Conservation (phyloP, 2,888 invertebrate species). For the Euplexia lucipara region DNA sequence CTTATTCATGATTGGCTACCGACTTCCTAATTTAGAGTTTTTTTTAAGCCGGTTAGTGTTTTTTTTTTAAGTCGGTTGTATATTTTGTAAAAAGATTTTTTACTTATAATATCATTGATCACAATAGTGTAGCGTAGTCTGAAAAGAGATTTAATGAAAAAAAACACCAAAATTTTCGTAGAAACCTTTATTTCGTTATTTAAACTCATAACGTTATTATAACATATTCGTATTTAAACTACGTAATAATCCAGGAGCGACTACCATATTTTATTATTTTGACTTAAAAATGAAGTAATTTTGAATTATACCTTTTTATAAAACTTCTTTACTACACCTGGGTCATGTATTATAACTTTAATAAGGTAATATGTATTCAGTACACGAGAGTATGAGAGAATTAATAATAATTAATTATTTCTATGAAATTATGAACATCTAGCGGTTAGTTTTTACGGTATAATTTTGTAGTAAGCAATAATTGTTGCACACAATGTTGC, state of each 20-base stretch:
- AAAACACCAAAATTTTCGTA: neutral
- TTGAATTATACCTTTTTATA: slow-evolving; percentile 31
- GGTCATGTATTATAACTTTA: slow-evolving; percentile 37
- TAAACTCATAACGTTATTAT: neutral
- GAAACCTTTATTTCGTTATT: neutral
- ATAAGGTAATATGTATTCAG: slow-evolving; percentile 60
- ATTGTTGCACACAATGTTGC: slow-evolving; percentile 16
- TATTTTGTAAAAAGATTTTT: too few relatives aligned
- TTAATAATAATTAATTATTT: slow-evolving; percentile 60
- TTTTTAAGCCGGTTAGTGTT: too few relatives aligned
- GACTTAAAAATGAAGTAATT: slow-evolving; percentile 50
- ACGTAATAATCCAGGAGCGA: slow-evolving; percentile 19
- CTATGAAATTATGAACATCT: slow-evolving; percentile 51
- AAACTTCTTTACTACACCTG: slow-evolving; percentile 48
- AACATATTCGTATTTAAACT: slow-evolving; percentile 19
- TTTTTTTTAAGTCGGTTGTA: too few relatives aligned
- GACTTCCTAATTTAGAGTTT: too few relatives aligned
- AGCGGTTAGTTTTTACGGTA: slow-evolving; percentile 32
- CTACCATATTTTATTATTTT: slow-evolving; percentile 36
- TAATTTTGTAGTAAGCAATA: slow-evolving; percentile 27
- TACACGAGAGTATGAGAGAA: slow-evolving; percentile 29
- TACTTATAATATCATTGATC: too few relatives aligned
- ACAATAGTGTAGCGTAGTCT: too few relatives aligned
- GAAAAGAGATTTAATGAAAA: too few relatives aligned
- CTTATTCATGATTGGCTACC: too few relatives aligned